Conservation (phyloP, 2,113 vertebrate genomes). For the Cyrtonyx montezumae region DNA sequence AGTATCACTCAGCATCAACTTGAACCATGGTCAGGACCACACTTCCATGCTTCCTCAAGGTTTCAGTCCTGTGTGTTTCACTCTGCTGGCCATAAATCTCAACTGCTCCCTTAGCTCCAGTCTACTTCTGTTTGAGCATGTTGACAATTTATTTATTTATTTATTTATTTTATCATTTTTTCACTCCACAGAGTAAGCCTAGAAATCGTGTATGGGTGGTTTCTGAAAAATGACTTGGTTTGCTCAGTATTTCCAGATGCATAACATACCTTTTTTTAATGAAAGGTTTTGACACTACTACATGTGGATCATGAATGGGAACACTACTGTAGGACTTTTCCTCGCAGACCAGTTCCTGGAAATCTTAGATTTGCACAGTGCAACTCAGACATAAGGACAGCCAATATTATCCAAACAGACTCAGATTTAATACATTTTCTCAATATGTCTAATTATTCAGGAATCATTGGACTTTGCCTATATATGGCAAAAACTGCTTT, state of each 20-base stretch:
- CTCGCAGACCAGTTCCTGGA: neutral
- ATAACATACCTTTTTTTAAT: neutral
- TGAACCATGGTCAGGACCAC: neutral
- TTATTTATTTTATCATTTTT: neutral
- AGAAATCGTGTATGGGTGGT: neutral
- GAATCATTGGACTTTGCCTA: neutral
- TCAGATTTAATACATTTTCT: neutral
- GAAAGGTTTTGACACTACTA: neutral
- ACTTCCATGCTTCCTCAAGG: neutral
- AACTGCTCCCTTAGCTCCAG: neutral
- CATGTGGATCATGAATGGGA: neutral
- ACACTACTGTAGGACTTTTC: neutral
- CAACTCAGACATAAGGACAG: neutral
- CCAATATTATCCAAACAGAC: neutral
- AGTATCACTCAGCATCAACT: neutral
- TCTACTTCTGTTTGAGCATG: neutral
- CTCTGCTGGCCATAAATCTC: neutral
- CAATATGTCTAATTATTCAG: fast-evolving
- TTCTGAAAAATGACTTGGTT: neutral
- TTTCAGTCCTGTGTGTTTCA: neutral
- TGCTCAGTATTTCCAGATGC: neutral
- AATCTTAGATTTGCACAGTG: neutral
- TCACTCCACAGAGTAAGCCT: neutral
- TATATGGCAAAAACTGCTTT: neutral
- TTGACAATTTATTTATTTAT: neutral